phyloP scores from a whole-genome alignment of 2,888 invertebrate genomes.

The Dryocosmus kuriphilus region DNA sequence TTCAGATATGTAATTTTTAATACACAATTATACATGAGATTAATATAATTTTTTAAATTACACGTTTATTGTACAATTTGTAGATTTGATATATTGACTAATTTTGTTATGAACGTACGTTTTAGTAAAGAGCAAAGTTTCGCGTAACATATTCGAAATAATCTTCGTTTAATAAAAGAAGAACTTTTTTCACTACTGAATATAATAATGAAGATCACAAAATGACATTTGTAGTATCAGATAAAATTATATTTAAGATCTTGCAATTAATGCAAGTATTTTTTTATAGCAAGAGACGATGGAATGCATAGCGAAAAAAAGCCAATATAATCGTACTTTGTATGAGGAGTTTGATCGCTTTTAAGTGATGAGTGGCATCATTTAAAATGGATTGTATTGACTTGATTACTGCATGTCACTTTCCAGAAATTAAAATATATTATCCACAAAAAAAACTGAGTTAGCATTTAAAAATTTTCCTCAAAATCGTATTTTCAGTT shows the following conservation, averaged over 20 bases:
- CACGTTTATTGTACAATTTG: too few relatives aligned
- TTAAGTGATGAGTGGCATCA: background rate
- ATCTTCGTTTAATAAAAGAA: background rate
- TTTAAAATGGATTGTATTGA: constrained; percentile 8
- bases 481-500: too few relatives aligned
- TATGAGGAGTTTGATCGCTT: background rate
- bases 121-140: background rate
- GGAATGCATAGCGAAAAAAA: constrained; percentile 2
- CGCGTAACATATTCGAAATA: background rate
- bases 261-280: background rate
- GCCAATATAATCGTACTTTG: constrained; percentile 6
- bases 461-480: background rate
- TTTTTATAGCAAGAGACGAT: background rate
- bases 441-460: constrained; percentile 47
- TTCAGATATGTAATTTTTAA: background rate
- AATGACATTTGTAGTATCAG: background rate
- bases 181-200: background rate
- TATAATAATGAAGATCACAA: background rate
- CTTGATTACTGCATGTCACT: constrained; percentile 63
- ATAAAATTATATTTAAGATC: background rate
- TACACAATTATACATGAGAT: background rate
- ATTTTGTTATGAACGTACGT: background rate
- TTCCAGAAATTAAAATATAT: constrained; percentile 72
- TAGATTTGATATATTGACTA: background rate
- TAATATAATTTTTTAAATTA: background rate